Evolutionary conservation across 2,113 vertebrate species (phyloP).

Genomic region (Chamaea fasciata): DNA sequence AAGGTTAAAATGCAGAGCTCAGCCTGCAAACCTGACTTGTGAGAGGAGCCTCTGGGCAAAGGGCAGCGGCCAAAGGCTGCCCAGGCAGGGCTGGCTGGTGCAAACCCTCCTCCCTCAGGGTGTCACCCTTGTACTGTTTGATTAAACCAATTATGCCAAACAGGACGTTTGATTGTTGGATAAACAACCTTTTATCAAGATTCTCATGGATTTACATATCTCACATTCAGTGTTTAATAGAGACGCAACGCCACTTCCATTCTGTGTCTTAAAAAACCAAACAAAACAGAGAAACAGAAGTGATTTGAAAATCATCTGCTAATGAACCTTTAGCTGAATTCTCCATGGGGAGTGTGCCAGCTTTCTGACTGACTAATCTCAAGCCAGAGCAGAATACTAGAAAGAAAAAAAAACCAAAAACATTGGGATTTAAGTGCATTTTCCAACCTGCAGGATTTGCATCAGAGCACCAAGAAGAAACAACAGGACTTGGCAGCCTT

Average conservation of each 20-base stretch:
- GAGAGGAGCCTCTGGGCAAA: neutral
- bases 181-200: neutral
- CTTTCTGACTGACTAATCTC: neutral
- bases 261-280: neutral
- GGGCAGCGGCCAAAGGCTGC: neutral
- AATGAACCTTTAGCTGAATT: neutral
- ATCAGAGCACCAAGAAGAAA: conserved; percentile 81
- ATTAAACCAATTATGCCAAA: neutral
- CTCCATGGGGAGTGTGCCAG: neutral
- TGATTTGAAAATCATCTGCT: neutral
- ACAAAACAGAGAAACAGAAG: neutral
- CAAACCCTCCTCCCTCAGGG: neutral
- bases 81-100: neutral
- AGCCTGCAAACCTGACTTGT: neutral
- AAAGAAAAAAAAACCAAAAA: neutral
- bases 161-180: neutral
- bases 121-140: neutral
- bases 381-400: neutral
- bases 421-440: neutral
- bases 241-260: neutral
- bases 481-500: conserved; percentile 76
- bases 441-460: conserved; percentile 84
- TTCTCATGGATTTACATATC: neutral
- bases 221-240: neutral
- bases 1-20: neutral